Evolutionary conservation across 2,888 invertebrate genomes (phyloP), one percentile per base, ranked within the genome.

Genomic region (Cryptocheilus praepositus): DNA sequence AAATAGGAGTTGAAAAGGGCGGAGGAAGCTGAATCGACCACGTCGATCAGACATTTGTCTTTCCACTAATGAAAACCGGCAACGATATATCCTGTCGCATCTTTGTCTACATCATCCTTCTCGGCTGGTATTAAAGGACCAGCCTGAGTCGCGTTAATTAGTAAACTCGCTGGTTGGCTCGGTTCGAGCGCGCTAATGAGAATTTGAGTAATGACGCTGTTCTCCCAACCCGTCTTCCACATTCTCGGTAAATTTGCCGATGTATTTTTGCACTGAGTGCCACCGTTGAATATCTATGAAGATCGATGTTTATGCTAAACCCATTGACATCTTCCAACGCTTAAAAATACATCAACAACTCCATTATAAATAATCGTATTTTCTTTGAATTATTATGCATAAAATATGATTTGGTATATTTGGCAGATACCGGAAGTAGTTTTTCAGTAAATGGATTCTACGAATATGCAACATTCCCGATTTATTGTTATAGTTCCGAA

Each of bases 191-290:
- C 78, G 83, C 81, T 85, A 85, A 85, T 85, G 84, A 84, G 83
- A 84, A 82, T 84, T 86, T 85, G 86, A 85, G 83, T 86, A 85
- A 86, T 86, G 85, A 84, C 84, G 80, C 71, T 67, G 70, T 70
- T 77, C 79, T 77, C 77, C 77, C 74, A 79, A 75, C 69, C 70
- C 73, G 77, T 80, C 78, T 73, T 61, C 58, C 60, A 63, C 61
- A 67, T 74, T 72, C 70, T 73, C 67, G 63, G 71, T 68, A 67
- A 78, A 78, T 77, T 81, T 67, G 66, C 70, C 71, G 68, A 75
- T 74, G 79, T 67, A 70, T 71, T 76, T 81, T 78, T 76, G 70
- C 77, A 70, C 70, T 66, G 71, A 73, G 72, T 70, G 67, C 72
- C 69, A 52, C 66, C 53, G 65, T 55, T 57, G 67, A 59, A 60